Percentiles rank a stretch among this genome's conserved stretches.
phyloP scores from a whole-genome alignment of 2,113 vertebrate genomes.

The Heterotis niloticus region DNA sequence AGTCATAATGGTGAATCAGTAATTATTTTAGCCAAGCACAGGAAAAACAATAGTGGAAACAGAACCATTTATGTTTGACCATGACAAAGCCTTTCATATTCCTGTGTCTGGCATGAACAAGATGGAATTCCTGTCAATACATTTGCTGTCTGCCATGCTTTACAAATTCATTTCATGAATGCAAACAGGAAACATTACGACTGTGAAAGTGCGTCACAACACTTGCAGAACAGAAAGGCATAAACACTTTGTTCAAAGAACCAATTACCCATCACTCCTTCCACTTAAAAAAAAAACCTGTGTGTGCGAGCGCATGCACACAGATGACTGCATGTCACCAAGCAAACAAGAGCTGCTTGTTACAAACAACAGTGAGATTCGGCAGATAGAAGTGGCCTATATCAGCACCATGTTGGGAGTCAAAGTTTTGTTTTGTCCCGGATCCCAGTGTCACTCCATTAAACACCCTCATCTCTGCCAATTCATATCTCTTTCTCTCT shows the following conservation, averaged over 20 bases:
- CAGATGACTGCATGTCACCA: background rate
- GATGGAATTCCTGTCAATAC: background rate
- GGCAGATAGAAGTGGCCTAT: slow-evolving; percentile 23
- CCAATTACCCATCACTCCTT: no score
- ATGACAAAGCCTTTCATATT: no score
- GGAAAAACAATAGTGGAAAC: background rate
- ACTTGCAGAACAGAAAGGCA: no score
- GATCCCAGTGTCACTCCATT: slow-evolving; percentile 28
- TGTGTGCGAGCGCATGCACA: background rate
- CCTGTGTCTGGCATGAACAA: background rate
- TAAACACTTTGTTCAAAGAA: no score
- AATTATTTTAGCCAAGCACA: background rate
- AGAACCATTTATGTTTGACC: no score
- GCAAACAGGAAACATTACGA: no score
- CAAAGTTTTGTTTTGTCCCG: background rate
- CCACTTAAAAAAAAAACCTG: no score
- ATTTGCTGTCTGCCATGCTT: background rate
- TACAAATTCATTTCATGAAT: no score
- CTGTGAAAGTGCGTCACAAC: no score
- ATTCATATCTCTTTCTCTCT: no score
- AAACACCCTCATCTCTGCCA: slow-evolving; percentile 31
- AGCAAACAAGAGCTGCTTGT: slow-evolving; percentile 19
- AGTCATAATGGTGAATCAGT: no score
- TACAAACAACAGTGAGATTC: slow-evolving; percentile 20
- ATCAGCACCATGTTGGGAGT: background rate